phyloP scores from a whole-genome alignment of 2,888 invertebrate species.

The Digitonthophagus gazella region DNA sequence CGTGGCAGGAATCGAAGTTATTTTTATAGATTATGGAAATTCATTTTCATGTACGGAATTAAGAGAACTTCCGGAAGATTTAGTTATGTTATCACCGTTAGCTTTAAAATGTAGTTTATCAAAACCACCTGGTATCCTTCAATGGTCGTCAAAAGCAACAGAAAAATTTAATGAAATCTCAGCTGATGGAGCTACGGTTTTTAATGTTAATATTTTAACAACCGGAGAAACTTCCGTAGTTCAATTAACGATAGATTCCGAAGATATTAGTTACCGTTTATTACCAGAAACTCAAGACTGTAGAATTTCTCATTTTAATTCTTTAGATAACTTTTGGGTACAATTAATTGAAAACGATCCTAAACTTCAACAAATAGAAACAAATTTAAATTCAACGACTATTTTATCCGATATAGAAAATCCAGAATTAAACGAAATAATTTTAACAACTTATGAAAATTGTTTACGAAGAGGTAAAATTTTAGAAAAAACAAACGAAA shows the following conservation, averaged over 20 bases:
- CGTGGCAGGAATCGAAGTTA: constrained; percentile 58
- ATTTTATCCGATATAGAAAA: constrained; percentile 44
- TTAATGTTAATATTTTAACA: constrained; percentile 65
- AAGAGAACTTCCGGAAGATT: constrained; percentile 60
- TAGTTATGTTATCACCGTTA: constrained; percentile 58
- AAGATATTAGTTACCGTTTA: constrained; percentile 63
- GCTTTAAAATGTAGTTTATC: constrained; percentile 64
- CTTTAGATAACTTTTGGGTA: constrained; percentile 68
- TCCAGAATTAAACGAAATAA: constrained; percentile 52
- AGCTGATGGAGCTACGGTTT: constrained; percentile 68
- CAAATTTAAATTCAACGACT: neutral
- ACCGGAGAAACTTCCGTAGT: constrained; percentile 66
- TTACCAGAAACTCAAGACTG: constrained; percentile 48
- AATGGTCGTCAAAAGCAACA: constrained; percentile 67
- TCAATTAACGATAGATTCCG: constrained; percentile 60
- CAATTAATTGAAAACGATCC: constrained; percentile 53
- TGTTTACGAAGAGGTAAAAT: constrained; percentile 60
- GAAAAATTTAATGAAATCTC: constrained; percentile 66
- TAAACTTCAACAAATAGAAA: neutral
- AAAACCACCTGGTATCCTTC: constrained; percentile 51
- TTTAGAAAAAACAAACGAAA: constrained; percentile 53
- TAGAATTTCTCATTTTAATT: constrained; percentile 64
- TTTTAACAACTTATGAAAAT: constrained; percentile 59
- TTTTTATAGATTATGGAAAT: constrained; percentile 71
- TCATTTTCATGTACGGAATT: constrained; percentile 62